Conservation (phyloP, 2,113 vertebrate genomes). For the Dipodomys stephensi region DNA sequence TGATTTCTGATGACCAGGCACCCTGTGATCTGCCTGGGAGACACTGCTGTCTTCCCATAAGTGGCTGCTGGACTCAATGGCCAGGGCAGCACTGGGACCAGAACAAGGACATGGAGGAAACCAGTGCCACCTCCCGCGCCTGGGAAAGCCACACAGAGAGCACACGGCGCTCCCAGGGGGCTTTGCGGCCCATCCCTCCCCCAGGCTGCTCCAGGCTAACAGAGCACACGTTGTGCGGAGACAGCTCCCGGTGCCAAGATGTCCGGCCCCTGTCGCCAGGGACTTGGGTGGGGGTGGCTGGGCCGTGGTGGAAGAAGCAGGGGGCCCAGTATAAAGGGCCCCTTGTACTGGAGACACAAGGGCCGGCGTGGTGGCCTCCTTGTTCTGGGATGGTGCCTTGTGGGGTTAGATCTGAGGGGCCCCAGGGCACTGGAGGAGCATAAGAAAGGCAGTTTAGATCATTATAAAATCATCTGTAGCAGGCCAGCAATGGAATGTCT, state of each 20-base stretch:
- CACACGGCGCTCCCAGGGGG: neutral
- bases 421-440: neutral
- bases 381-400: neutral
- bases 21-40: neutral
- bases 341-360: constrained; percentile 22
- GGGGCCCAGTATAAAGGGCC: constrained; percentile 33
- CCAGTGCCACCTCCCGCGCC: neutral
- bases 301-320: neutral
- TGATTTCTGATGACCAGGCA: neutral
- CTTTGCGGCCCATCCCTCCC: neutral
- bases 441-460: neutral
- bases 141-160: neutral
- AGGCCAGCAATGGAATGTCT: neutral
- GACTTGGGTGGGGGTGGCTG: constrained; percentile 37
- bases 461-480: neutral
- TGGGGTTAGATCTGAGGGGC: neutral
- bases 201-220: neutral
- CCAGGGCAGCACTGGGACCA: rapidly evolving
- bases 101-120: neutral
- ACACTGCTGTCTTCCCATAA: neutral
- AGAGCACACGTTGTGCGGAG: constrained; percentile 61
- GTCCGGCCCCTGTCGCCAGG: constrained; percentile 42
- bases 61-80: neutral
- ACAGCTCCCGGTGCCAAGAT: constrained; percentile 55
- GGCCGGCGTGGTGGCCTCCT: neutral